Evolutionary conservation across 2,113 vertebrate genomes (phyloP), one percentile per base, ranked within the genome.

Genomic region (Elaphurus davidianus): DNA sequence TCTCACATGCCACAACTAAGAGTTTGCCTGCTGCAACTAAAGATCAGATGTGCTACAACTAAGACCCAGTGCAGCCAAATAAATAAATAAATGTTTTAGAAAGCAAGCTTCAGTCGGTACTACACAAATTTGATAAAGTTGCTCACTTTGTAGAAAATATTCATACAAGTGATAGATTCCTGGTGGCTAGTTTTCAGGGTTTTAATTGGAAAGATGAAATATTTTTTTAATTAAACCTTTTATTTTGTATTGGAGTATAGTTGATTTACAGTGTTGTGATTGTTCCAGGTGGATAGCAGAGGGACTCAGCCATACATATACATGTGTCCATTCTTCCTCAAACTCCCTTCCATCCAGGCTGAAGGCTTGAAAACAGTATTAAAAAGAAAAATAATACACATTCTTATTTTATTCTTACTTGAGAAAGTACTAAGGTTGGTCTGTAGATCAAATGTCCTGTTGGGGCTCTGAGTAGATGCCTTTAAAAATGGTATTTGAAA

Each of bases 381-480:
- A 60, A 50, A 82, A 71, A 67, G 36, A 52, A 67, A 90, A 90
- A 87, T 83, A 59, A 40, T 62, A 43, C 15, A 55, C 45, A 84
- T 96, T 94, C 40, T 95, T 95, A 30, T 81, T 91, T 88, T 78
- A 30, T 79, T 36, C 43, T 83, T 94, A 82, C 23, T 83, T 92
- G 47, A 90, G 62, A 57, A 85, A 57, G 45, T 54, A 87, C 55
- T 90, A 74, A 50, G 21, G 36, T 67, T 64, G 33, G 19, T 62
- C 45, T 96, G 16, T 92, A 47, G 47, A 81, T 87, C 60, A 57
- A 10, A 33, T 43, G 78, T 47, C 59, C 2, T 62, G 0, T 1
- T 47, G 11, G 36, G 6, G 9, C 16, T n/a, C 9, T 47, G 40
- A 50, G 78, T 76, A 6, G 47, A 60, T 92, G 40, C 36, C 54